A percentile compares a stretch with the other conserved stretches of the same genome.
Evolutionary conservation across 2,797 vertebrate genomes (phyloP).

Genomic region (Tokudaia muenninki): DNA sequence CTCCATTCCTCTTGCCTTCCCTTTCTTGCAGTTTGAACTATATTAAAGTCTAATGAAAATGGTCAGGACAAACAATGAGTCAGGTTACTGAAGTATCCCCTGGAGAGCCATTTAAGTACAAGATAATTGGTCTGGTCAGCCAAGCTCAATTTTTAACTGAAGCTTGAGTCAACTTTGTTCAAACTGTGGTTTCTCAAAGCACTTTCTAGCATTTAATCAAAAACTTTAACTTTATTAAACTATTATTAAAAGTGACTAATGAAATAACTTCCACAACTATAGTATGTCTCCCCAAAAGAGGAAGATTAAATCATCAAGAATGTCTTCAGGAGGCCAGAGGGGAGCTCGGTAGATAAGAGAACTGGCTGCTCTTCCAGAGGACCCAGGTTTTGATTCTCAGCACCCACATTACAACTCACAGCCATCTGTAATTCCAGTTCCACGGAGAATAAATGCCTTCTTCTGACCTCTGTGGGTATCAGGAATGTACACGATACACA

Average conservation of each 20-base stretch:
- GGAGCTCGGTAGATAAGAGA: not conserved
- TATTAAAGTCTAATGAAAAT: not conserved
- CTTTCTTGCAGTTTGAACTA: not conserved
- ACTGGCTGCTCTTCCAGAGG: not conserved
- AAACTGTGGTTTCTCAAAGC: not conserved
- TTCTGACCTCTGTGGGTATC: not conserved
- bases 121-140: not conserved
- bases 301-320: not conserved
- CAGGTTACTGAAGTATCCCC: not conserved
- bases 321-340: not conserved
- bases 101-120: not conserved
- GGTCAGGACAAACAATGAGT: not conserved
- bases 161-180: not conserved
- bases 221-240: not conserved
- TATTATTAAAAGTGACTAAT: not conserved
- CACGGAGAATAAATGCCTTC: not conserved
- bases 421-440: not conserved
- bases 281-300: not conserved
- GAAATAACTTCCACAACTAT: not conserved
- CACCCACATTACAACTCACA: too few species aligned
- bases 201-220: not conserved
- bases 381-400: not conserved
- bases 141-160: conserved; percentile 5
- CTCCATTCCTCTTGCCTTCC: not conserved
- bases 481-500: not conserved